Percentiles rank a stretch among this genome's conserved stretches.
Evolutionary conservation across 2,113 vertebrate genomes (phyloP).

Genomic region (Crotalus helleri): DNA sequence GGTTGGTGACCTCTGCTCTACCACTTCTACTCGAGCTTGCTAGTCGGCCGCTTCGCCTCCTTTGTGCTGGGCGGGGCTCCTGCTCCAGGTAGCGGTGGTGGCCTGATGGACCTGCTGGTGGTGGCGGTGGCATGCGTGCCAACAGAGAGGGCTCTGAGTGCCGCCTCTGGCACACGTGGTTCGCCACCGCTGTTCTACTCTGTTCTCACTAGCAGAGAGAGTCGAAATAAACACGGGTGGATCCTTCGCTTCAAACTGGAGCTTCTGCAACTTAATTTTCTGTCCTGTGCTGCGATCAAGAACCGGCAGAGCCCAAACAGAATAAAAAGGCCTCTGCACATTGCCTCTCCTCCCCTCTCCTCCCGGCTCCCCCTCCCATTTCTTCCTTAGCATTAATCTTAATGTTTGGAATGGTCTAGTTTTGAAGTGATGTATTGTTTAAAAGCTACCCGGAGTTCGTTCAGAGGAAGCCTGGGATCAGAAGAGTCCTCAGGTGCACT

Average conservation of each 20-base stretch:
- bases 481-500: conserved; percentile 73
- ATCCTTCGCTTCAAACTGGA: neutral
- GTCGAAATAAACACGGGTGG: neutral
- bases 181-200: neutral
- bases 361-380: neutral
- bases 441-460: conserved; percentile 69
- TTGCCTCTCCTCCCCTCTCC: conserved; percentile 40
- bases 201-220: neutral
- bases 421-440: conserved; percentile 73
- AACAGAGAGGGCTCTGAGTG: too few species aligned
- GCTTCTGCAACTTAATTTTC: conserved; percentile 15
- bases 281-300: neutral
- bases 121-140: too few species aligned
- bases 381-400: conserved; percentile 64
- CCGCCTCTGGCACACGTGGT: too few species aligned
- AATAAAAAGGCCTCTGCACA: conserved; percentile 41
- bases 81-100: too few species aligned
- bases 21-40: rapidly evolving
- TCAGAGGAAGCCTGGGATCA: conserved; percentile 66
- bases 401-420: conserved; percentile 66
- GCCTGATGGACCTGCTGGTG: too few species aligned
- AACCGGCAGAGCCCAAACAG: conserved; percentile 8
- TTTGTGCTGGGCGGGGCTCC: too few species aligned
- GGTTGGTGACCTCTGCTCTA: too few species aligned
- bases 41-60: too few species aligned